Conservation (phyloP, 1,140 invertebrate species). For the Melanaphis sacchari region DNA sequence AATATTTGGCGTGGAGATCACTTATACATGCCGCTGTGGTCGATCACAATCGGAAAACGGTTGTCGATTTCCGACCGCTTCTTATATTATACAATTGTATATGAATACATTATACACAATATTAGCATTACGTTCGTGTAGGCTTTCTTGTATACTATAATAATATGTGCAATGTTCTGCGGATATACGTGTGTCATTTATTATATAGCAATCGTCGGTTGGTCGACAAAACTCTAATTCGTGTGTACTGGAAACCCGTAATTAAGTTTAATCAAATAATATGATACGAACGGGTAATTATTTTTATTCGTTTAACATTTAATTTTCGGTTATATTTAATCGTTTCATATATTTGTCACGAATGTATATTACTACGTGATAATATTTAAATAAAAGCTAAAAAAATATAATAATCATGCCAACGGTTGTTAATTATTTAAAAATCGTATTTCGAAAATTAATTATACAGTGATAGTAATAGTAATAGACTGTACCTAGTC, state of each 20-base stretch:
- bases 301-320: conserved; percentile 14
- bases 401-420: not conserved
- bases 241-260: not conserved
- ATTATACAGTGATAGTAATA: not conserved
- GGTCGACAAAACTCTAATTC: conserved; percentile 11
- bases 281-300: conserved; percentile 37
- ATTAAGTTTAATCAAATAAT: conserved; percentile 31
- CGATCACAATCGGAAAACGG: not conserved
- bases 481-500: not conserved
- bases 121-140: not conserved
- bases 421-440: conserved; percentile 10
- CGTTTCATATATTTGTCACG: not conserved
- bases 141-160: not conserved
- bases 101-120: not conserved
- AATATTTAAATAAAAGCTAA: conserved; percentile 3
- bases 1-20: not conserved
- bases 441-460: conserved; percentile 6
- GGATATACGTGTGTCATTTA: not conserved
- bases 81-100: not conserved
- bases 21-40: too few species aligned
- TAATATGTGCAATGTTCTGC: not conserved
- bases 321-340: conserved; percentile 18
- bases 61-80: not conserved
- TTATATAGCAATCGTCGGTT: not conserved
- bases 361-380: not conserved